phyloP scores from a whole-genome alignment of 1,140 invertebrate species.

The Steinernema khuongi region DNA sequence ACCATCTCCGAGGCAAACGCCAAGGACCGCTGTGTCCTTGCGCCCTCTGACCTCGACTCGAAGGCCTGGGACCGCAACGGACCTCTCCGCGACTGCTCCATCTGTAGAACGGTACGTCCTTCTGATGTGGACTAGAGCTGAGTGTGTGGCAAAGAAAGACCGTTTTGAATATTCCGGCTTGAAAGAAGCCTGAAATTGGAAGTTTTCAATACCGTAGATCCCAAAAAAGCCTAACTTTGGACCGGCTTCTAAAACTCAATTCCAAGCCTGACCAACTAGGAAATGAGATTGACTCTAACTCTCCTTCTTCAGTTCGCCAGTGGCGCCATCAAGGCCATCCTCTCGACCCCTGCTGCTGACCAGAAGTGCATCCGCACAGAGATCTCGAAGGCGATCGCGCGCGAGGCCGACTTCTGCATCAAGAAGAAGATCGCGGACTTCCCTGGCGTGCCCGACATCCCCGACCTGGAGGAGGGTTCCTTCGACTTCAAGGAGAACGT shows the following conservation, averaged over 20 bases:
- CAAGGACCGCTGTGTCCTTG: conserved; percentile 56
- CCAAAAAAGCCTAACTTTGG: not conserved
- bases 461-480: conserved; percentile 55
- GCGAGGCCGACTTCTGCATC: conserved; percentile 52
- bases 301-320: conserved; percentile 49
- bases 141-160: too few species aligned
- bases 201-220: too few species aligned
- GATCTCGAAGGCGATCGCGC: conserved; percentile 55
- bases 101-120: conserved; percentile 47
- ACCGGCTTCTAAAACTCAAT: conserved; percentile 16
- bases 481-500: conserved; percentile 52
- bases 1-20: conserved; percentile 54
- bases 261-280: not conserved
- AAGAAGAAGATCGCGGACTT: conserved; percentile 50
- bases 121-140: not conserved
- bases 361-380: conserved; percentile 57
- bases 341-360: conserved; percentile 55
- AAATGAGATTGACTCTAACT: conserved; percentile 16
- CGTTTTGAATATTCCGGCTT: too few species aligned
- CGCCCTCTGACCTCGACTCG: conserved; percentile 48
- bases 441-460: conserved; percentile 52
- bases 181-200: too few species aligned
- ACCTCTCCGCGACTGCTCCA: conserved; percentile 54
- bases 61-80: conserved; percentile 55
- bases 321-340: conserved; percentile 56